Percentiles rank a stretch among this genome's conserved stretches.
These are phyloP conservation scores for Thaleichthys pacificus DNA, from an alignment of 2,797 vertebrate genomes.

Conservation along the genomic window DNA sequence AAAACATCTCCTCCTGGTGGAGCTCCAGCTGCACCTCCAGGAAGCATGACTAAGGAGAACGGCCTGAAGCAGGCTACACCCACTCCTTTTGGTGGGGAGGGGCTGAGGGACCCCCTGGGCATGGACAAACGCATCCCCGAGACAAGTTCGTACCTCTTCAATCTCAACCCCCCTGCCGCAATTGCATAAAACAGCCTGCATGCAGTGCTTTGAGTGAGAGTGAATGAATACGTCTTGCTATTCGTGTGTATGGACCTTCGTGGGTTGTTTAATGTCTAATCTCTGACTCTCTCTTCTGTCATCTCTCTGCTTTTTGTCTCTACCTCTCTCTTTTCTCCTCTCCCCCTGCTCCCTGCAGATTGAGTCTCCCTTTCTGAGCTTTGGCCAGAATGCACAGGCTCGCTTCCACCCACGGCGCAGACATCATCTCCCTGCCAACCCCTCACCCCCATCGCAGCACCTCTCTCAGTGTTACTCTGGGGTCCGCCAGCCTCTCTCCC, in stretches of 20 bases:
- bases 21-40: conserved; percentile 62
- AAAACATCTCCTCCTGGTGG: conserved; percentile 70
- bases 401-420: conserved; percentile 79
- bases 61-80: conserved; percentile 76
- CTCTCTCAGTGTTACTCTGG: conserved; percentile 78
- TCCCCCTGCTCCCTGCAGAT: conserved; percentile 73
- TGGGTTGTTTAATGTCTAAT: not conserved
- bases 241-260: not conserved
- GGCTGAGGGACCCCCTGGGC: conserved; percentile 83
- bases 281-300: conserved; percentile 69
- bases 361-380: conserved; percentile 83
- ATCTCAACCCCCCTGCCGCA: not conserved
- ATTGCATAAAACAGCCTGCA: not conserved
- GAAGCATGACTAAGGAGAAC: conserved; percentile 75
- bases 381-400: conserved; percentile 78
- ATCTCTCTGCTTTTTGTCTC: conserved; percentile 41
- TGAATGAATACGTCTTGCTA: not conserved
- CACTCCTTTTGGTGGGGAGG: conserved; percentile 73
- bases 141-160: conserved; percentile 81
- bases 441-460: conserved; percentile 77
- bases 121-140: conserved; percentile 88
- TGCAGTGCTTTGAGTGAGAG: not conserved
- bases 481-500: conserved; percentile 57
- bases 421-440: conserved; percentile 79
- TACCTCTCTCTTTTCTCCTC: conserved; percentile 46